phyloP scores from a whole-genome alignment of 2,113 vertebrate genomes.

The Coryphaenoides rupestris region DNA sequence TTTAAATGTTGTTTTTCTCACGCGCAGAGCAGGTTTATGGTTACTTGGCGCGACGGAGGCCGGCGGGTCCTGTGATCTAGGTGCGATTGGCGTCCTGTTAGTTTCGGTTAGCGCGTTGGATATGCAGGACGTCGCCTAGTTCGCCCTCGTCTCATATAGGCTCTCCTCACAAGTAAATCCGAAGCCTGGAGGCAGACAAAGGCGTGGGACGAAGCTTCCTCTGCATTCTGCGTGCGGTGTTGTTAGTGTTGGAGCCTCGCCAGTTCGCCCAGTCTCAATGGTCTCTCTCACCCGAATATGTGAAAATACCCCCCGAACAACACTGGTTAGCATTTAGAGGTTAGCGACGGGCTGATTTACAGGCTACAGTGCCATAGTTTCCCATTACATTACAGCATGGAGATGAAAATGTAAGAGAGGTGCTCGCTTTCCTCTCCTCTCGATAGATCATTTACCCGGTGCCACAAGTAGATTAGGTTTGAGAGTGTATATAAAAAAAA shows the following conservation, averaged over 20 bases:
- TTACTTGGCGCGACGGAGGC: slow-evolving; percentile 31
- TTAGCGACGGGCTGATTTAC: slow-evolving; percentile 32
- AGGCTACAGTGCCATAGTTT: slow-evolving; percentile 41
- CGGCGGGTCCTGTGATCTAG: no score
- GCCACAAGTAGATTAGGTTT: no score
- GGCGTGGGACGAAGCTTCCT: no score
- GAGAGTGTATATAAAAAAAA: no score
- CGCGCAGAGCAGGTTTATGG: not conserved
- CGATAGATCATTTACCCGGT: no score
- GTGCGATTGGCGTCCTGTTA: slow-evolving; percentile 16
- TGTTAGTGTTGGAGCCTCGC: slow-evolving; percentile 19
- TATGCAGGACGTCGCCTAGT: no score
- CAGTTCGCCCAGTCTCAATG: slow-evolving; percentile 26
- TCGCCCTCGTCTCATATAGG: no score
- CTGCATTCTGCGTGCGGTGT: no score
- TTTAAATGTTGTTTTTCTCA: not conserved
- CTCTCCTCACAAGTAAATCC: no score
- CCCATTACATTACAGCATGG: slow-evolving; percentile 17
- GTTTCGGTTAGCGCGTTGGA: no score
- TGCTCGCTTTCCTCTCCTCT: no score
- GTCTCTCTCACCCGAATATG: slow-evolving; percentile 37
- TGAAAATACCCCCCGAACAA: slow-evolving; percentile 23
- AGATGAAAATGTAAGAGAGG: slow-evolving; percentile 14
- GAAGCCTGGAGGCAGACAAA: no score
- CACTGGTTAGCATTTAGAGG: slow-evolving; percentile 32